Base-by-base conservation (phyloP, 1,140 invertebrate genomes). In the Macrocentrus cingulum region DNA sequence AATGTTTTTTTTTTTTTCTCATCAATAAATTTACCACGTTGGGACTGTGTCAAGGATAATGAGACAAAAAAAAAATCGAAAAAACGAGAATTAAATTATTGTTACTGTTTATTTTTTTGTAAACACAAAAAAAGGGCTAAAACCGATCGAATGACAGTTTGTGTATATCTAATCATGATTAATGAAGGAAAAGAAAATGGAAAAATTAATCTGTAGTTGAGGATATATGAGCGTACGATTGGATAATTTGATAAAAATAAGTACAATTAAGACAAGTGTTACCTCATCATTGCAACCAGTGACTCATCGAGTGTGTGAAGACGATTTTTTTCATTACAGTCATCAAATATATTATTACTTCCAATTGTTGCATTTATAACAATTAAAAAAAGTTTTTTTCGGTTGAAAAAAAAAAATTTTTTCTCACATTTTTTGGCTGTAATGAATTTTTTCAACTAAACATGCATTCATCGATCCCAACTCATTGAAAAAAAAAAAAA, bases 191-290 rank as follows among this genome's bases (percentile, higher is more conserved):
- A n/a, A n/a, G 25, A 44, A 52, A 51, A 22, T 37, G 16, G 32
- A 53, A 42, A 44, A 44, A 52, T 59, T 63, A 71, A 74, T 69
- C 65, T 69, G 71, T 72, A 76, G 71, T 63, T n/a, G 75, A 76
- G 70, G 74, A 70, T 76, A 76, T 77, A 75, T 73, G 70, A 78
- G 71, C 72, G 76, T 79, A 80, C 79, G 76, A 81, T 76, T 79
- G 80, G 77, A 79, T 80, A 78, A 80, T 80, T 80, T 80, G 76
- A 80, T 80, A n/a, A 80, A 81, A 77, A 69, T 81, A 80, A 80
- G 80, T 81, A 80, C 79, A 81, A 80, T 75, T 80, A 80, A 79
- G 76, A 81, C 78, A 81, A 80, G 74, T 79, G 80, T 81, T 81
- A 80, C 80, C 80, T 81, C 79, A 80, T 81, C 77, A 81, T 80